Evolutionary conservation across 92 coral and sea anemone genomes (phyloP).

Genomic region (Pocillopora meandrina): DNA sequence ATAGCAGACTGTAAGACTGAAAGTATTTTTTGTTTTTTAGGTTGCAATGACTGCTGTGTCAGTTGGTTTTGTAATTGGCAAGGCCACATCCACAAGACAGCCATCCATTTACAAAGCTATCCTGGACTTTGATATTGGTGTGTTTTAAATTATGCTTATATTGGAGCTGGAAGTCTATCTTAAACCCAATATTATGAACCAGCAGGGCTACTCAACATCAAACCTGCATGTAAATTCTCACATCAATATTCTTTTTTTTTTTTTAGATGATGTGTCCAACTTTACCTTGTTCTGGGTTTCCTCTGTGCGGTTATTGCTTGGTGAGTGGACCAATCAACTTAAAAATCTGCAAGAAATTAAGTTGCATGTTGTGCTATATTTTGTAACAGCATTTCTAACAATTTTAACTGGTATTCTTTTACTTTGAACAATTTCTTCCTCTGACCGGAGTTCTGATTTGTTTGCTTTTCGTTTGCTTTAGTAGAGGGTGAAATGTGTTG

Average conservation of each 20-base stretch:
- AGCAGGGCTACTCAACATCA: background rate
- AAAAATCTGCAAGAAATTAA: background rate
- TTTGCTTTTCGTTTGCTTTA: no score
- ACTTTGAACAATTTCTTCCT: no score
- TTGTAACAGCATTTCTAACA: background rate
- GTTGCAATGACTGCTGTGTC: constrained; percentile 73
- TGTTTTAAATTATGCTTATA: background rate
- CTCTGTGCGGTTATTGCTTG: constrained; percentile 64
- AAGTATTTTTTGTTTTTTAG: constrained; percentile 11
- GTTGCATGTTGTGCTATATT: no score
- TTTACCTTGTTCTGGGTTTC: constrained; percentile 75
- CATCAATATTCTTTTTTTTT: background rate
- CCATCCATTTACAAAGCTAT: constrained; percentile 64
- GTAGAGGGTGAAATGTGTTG: no score
- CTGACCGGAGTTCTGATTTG: no score
- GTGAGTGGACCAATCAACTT: constrained; percentile 32
- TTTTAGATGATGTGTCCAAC: constrained; percentile 75
- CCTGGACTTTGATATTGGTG: constrained; percentile 61
- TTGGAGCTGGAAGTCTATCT: background rate
- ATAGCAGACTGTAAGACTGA: no score
- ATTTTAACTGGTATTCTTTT: no score
- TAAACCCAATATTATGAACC: background rate
- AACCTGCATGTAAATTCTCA: background rate
- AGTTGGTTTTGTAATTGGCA: constrained; percentile 82
- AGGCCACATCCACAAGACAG: constrained; percentile 71